Conservation (phyloP, 2,888 invertebrate genomes). For the Platycnemis pennipes region DNA sequence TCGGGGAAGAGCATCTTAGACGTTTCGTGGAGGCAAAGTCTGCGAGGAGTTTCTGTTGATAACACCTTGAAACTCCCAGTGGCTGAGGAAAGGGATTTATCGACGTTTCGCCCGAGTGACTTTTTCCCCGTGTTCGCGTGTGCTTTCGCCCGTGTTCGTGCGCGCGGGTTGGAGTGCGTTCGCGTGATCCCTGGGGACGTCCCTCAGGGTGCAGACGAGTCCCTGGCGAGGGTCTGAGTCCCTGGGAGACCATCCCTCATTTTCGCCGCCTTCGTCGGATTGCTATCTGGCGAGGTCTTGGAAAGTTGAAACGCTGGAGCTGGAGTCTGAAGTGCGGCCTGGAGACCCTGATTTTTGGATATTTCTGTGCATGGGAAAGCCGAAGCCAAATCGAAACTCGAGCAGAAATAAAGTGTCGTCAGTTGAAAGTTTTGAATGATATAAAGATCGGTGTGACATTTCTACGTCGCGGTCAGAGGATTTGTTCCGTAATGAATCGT, state of each 20-base stretch:
- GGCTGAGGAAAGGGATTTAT: not conserved
- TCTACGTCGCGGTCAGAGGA: no score
- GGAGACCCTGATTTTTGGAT: no score
- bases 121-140: not conserved
- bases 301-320: no score
- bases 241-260: not conserved
- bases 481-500: no score
- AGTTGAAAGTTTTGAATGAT: no score
- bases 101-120: constrained; percentile 13
- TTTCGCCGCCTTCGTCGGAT: no score
- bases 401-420: no score
- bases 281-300: no score
- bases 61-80: not conserved
- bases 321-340: no score
- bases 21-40: not conserved
- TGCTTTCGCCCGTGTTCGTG: not conserved
- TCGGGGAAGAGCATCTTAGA: not conserved
- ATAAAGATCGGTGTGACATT: no score
- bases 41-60: not conserved
- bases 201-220: not conserved
- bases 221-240: not conserved
- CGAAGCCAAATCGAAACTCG: no score
- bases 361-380: no score
- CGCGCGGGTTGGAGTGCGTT: not conserved
- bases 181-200: not conserved